These are phyloP conservation scores for Peromyscus polionotus DNA, from an alignment of 2,113 vertebrate species.

Conservation along the genomic window DNA sequence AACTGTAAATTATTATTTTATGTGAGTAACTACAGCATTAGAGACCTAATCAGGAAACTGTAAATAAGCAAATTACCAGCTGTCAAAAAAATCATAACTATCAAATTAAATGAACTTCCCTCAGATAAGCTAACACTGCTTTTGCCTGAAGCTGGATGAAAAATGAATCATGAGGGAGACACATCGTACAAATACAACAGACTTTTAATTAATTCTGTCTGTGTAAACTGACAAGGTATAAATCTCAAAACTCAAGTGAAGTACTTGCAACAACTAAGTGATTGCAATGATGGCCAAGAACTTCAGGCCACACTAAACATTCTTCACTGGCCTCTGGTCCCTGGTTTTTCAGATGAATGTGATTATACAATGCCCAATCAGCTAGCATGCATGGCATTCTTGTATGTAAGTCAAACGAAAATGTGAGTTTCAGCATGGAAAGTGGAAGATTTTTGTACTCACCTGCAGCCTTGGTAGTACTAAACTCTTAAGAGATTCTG, in stretches of 20 bases:
- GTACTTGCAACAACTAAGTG: slow-evolving; percentile 69
- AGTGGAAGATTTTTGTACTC: slow-evolving; percentile 29
- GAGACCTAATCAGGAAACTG: slow-evolving; percentile 78
- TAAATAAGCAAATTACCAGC: slow-evolving; percentile 86
- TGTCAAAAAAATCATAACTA: slow-evolving; percentile 83
- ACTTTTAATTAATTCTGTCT: slow-evolving; percentile 77
- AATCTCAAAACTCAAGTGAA: slow-evolving; percentile 39
- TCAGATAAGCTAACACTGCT: slow-evolving; percentile 79
- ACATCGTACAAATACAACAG: slow-evolving; percentile 75
- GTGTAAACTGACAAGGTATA: slow-evolving; percentile 72
- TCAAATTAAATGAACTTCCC: slow-evolving; percentile 80
- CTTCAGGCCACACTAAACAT: not conserved
- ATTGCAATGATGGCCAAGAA: not conserved
- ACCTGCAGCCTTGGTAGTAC: slow-evolving; percentile 53
- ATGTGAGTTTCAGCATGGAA: slow-evolving; percentile 69
- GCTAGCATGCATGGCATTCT: not conserved
- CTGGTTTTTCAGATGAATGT: slow-evolving; percentile 51
- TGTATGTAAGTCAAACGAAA: slow-evolving; percentile 50
- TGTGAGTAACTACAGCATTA: slow-evolving; percentile 65
- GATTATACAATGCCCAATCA: slow-evolving; percentile 55
- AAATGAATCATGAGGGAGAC: slow-evolving; percentile 68
- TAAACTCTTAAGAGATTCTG: slow-evolving; percentile 40
- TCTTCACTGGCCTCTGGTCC: not conserved
- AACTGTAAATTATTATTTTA: slow-evolving; percentile 75
- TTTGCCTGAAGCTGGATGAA: slow-evolving; percentile 74